Conservation (phyloP, 1,140 invertebrate genomes). For the Lepidurus apus region DNA sequence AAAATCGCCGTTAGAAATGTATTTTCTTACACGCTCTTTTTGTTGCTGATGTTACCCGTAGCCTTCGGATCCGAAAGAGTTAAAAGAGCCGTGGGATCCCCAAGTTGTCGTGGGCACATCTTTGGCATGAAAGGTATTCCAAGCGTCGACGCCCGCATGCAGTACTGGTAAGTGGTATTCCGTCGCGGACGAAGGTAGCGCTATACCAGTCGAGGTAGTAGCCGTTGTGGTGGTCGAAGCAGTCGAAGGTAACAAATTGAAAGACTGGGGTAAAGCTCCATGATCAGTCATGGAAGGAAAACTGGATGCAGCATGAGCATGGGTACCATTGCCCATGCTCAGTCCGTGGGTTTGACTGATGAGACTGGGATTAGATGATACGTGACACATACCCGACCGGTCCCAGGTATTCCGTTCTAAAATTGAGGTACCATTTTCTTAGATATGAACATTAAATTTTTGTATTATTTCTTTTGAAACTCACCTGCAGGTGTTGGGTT, state of each 20-base stretch:
- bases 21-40: not conserved
- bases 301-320: not conserved
- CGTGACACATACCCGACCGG: not conserved
- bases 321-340: not conserved
- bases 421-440: not conserved
- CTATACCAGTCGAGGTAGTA: not conserved
- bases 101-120: not conserved
- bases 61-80: not conserved
- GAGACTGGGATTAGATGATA: conserved; percentile 12
- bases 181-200: not conserved
- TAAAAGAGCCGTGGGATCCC: conserved; percentile 22
- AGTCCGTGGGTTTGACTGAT: conserved; percentile 24
- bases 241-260: not conserved
- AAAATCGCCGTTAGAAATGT: not conserved
- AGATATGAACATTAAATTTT: not conserved
- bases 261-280: not conserved
- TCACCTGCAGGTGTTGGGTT: not conserved
- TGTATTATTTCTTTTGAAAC: not conserved
- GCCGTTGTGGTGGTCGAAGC: not conserved
- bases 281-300: not conserved
- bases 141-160: not conserved
- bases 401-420: not conserved
- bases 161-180: not conserved
- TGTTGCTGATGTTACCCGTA: not conserved
- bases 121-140: not conserved